Evolutionary conservation across 2,113 vertebrate species (phyloP), one percentile per base, ranked within the genome.

Genomic region (Hippocampus guttulatus): DNA sequence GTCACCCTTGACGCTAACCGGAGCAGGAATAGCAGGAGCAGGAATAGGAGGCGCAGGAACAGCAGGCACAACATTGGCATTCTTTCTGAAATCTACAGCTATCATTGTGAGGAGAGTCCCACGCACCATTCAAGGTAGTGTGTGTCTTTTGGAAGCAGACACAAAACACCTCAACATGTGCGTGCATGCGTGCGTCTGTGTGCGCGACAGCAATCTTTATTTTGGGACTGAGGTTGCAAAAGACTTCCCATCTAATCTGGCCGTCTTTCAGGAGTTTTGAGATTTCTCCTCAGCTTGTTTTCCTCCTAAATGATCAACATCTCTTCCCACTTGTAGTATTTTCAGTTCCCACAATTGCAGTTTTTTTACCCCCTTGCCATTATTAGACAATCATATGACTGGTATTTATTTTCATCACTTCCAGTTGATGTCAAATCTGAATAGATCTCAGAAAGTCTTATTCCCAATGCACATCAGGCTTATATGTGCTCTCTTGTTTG

Each of bases 391-490:
- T 71, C 68, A 65, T 43, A 63, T 25, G 16, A n/a, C 63, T 54
- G 62, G 69, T 63, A 67, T 67, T 78, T 25, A 74, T 68, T 75
- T 57, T 15, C 3, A 82, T 80, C 77, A 82, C 84, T 78, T 79
- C 70, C 75, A 80, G 43, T 69, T 63, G 58, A 78, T 70, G 70
- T 75, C 64, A 68, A 49, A 41, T 67, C 63, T 52, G 82, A 79
- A 74, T 68, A 64, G 20, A 62, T 78, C 72, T 71, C 76, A 70
- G 68, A 71, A 82, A 81, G 47, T 65, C 58, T 8, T 68, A 80
- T 82, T 85, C 77, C 80, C 71, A 49, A 70, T 78, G 58, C 76
- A 74, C 12, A 18, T 77, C 70, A 80, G 38, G 16, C 67, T 64
- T 47, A 41, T 66, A 62, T 52, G 57, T 74, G 75, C 67, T 64